Conservation (phyloP, 2,888 invertebrate genomes). For the Xestia rhomboidea region DNA sequence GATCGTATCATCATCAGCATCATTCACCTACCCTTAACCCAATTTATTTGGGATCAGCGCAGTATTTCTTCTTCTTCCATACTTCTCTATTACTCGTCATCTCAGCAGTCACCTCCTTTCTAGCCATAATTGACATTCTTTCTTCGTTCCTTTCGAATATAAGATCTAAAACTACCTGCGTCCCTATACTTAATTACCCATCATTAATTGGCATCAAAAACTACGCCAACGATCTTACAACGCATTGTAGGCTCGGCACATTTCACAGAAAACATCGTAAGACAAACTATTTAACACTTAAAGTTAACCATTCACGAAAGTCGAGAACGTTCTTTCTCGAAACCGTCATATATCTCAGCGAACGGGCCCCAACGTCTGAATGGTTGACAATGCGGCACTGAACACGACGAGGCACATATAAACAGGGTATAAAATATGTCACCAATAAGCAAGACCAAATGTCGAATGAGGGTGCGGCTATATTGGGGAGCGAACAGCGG, state of each 20-base stretch:
- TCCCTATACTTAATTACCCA: too few species aligned
- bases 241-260: neutral
- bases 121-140: too few species aligned
- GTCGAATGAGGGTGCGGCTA: conserved; percentile 61
- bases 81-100: too few species aligned
- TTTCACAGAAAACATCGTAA: neutral
- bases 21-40: too few species aligned
- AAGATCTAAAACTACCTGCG: too few species aligned
- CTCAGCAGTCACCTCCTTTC: too few species aligned
- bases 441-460: conserved; percentile 79
- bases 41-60: too few species aligned
- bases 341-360: conserved; percentile 71
- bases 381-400: conserved; percentile 76
- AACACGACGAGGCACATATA: conserved; percentile 72
- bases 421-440: conserved; percentile 84
- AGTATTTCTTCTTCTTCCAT: too few species aligned
- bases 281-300: conserved; percentile 29
- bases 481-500: conserved; percentile 25
- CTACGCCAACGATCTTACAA: neutral
- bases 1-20: too few species aligned
- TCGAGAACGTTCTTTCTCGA: conserved; percentile 45
- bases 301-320: conserved; percentile 39
- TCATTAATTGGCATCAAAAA: neutral
- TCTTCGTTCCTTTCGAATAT: neutral
- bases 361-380: conserved; percentile 64